These are phyloP conservation scores for Pseudocheirus occidentalis DNA, from an alignment of 2,797 vertebrate species.

Conservation along the genomic window DNA sequence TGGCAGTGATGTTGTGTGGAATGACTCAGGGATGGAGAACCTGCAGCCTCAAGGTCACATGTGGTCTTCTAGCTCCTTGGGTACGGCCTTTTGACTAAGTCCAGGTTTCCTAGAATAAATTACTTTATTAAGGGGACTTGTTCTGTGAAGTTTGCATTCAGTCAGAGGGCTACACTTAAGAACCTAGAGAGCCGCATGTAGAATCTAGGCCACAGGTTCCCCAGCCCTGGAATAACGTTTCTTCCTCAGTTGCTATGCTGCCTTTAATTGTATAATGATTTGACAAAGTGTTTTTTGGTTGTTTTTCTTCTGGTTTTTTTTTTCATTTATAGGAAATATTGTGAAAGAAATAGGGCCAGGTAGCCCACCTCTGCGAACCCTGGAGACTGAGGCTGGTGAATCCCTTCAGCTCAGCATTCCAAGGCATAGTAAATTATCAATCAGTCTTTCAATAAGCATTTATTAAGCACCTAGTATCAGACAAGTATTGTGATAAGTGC, in stretches of 20 bases:
- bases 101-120: too few relatives aligned
- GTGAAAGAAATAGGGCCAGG: not conserved
- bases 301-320: not conserved
- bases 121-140: too few relatives aligned
- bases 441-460: not conserved
- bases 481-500: not conserved
- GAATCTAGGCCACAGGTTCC: too few relatives aligned
- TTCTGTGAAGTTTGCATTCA: too few relatives aligned
- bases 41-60: too few relatives aligned
- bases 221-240: not conserved
- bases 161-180: too few relatives aligned
- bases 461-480: not conserved
- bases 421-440: not conserved
- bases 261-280: not conserved
- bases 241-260: not conserved
- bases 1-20: not conserved
- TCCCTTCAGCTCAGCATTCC: not conserved
- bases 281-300: not conserved
- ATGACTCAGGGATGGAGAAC: too few relatives aligned
- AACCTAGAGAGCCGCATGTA: too few relatives aligned
- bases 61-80: too few relatives aligned
- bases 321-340: not conserved
- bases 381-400: not conserved
- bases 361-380: not conserved
- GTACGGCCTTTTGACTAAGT: too few relatives aligned